A percentile compares a stretch with the other conserved stretches of the same genome.
phyloP scores from a whole-genome alignment of 1,140 invertebrate genomes.

The Drosophila rufa region DNA sequence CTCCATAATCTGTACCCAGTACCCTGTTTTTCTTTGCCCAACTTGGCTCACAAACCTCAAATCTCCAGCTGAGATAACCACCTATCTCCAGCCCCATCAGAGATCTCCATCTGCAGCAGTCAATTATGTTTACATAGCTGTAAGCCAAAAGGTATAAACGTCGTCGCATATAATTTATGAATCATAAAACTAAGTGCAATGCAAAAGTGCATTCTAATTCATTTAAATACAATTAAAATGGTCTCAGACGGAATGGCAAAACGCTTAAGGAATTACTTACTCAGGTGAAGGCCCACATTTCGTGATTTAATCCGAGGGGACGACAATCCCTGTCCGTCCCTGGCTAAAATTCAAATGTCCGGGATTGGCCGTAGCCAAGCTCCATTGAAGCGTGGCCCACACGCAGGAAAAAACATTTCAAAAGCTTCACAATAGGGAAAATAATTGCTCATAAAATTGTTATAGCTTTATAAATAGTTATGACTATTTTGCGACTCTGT shows the following conservation, averaged over 20 bases:
- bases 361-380: constrained; percentile 25
- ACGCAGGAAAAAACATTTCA: constrained; percentile 15
- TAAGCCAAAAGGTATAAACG: constrained; percentile 24
- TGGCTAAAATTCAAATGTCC: constrained; percentile 32
- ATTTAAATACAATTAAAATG: constrained; percentile 73
- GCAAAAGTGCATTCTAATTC: constrained; percentile 72
- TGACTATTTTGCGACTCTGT: background rate
- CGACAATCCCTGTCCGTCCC: constrained; percentile 44
- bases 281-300: constrained; percentile 55
- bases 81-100: constrained; percentile 25
- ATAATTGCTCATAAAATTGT: background rate
- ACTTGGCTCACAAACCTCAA: constrained; percentile 17
- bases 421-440: background rate
- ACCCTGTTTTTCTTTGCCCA: background rate
- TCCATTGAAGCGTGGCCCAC: constrained; percentile 45
- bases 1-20: background rate
- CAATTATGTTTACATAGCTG: constrained; percentile 38
- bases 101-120: constrained; percentile 40
- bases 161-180: constrained; percentile 34
- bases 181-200: constrained; percentile 23
- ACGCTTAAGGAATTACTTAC: constrained; percentile 40
- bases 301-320: constrained; percentile 55
- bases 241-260: constrained; percentile 22
- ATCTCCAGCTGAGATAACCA: constrained; percentile 31
- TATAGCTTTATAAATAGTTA: background rate